These are phyloP conservation scores for Drosophila peninsularis DNA, from an alignment of 2,888 invertebrate genomes.

Conservation along the genomic window DNA sequence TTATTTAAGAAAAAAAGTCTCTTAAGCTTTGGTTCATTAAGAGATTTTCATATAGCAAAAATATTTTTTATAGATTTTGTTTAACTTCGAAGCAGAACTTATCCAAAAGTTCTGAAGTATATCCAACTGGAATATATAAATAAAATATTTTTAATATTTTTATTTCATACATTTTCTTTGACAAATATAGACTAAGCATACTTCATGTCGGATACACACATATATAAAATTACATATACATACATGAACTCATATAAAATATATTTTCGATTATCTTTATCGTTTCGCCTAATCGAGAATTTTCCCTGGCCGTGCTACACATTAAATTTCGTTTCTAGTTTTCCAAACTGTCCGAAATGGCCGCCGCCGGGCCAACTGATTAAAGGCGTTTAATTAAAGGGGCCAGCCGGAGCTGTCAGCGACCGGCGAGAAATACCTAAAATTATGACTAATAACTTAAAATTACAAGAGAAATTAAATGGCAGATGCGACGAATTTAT, in stretches of 20 bases:
- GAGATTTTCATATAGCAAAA: not conserved
- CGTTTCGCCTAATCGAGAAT: not conserved
- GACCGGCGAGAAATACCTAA: slow-evolving; percentile 56
- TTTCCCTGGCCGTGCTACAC: slow-evolving; percentile 6
- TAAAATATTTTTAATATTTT: not conserved
- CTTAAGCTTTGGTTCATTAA: not conserved
- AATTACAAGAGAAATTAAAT: slow-evolving; percentile 73
- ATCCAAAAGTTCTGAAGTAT: not conserved
- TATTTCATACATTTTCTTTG: not conserved
- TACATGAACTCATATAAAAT: not conserved
- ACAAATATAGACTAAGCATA: not conserved
- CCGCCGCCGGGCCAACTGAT: slow-evolving; percentile 26
- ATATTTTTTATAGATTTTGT: not conserved
- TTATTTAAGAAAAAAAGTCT: not conserved
- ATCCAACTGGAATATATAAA: not conserved
- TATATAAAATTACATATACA: not conserved
- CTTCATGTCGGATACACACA: not conserved
- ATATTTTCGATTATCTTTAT: slow-evolving; percentile 15
- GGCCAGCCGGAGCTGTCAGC: slow-evolving; percentile 61
- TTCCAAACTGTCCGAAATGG: slow-evolving; percentile 5
- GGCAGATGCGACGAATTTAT: slow-evolving; percentile 56
- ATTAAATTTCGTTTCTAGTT: slow-evolving; percentile 18
- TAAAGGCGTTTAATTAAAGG: slow-evolving; percentile 48
- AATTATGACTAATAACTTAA: slow-evolving; percentile 81
- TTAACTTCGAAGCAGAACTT: not conserved